Evolutionary conservation across 2,113 vertebrate genomes (phyloP).

Genomic region (Falco punctatus): DNA sequence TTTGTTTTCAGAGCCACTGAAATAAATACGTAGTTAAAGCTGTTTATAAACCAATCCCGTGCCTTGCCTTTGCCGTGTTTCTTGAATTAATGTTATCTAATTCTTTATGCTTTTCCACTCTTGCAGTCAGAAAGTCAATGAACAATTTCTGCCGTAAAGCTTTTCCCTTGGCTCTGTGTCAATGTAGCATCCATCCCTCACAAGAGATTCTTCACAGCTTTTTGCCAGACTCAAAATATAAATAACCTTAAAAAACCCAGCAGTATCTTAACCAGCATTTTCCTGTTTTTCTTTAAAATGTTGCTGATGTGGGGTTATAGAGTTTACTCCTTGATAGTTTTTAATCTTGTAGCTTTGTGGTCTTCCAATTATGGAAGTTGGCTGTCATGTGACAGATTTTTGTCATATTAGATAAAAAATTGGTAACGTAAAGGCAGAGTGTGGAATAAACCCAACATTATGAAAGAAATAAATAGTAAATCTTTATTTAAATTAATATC

Average conservation of each 20-base stretch:
- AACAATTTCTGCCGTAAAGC: slow-evolving; percentile 21
- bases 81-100: slow-evolving; percentile 23
- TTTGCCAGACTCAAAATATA: not conserved
- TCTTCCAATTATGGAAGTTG: not conserved
- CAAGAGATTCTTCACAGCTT: not conserved
- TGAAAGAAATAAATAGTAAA: not conserved
- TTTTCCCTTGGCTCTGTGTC: not conserved
- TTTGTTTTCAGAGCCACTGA: slow-evolving; percentile 39
- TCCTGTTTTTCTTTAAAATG: not conserved
- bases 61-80: not conserved
- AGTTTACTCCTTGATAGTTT: not conserved
- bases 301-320: not conserved
- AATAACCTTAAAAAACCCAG: not conserved
- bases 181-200: not conserved
- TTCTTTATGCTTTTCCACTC: slow-evolving; percentile 26
- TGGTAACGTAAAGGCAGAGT: not conserved
- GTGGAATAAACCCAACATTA: not conserved
- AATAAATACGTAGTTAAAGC: slow-evolving; percentile 25
- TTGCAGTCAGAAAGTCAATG: slow-evolving; percentile 23
- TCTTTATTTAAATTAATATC: not conserved
- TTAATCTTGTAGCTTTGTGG: not conserved
- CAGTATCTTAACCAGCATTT: not conserved
- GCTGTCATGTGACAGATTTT: not conserved
- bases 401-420: not conserved
- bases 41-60: not conserved